Percentiles rank a stretch among this genome's conserved stretches.
phyloP scores from a whole-genome alignment of 2,888 invertebrate genomes.

The Thymelicus sylvestris region DNA sequence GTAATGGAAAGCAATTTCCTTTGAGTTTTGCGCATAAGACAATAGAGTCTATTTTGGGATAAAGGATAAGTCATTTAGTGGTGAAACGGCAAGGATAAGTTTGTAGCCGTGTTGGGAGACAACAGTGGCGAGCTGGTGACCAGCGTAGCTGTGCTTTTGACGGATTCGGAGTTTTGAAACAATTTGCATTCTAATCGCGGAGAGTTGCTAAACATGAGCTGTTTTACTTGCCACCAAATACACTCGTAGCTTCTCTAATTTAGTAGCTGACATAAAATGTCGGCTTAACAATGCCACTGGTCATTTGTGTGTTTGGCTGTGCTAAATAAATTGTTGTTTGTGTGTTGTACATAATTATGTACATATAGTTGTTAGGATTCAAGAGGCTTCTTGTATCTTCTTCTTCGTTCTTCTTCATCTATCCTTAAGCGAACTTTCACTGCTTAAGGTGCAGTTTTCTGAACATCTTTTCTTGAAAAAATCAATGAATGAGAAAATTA shows the following conservation, averaged over 20 bases:
- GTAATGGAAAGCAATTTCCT: not conserved
- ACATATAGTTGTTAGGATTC: too few relatives aligned
- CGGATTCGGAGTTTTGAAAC: conserved; percentile 34
- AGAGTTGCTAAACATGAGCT: conserved; percentile 32
- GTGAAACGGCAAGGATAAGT: conserved; percentile 4
- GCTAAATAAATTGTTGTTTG: too few relatives aligned
- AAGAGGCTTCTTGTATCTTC: too few relatives aligned
- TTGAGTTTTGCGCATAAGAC: not conserved
- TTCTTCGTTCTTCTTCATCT: too few relatives aligned
- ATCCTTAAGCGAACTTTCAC: too few relatives aligned
- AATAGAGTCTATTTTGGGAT: conserved; percentile 12
- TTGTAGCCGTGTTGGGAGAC: conserved; percentile 30
- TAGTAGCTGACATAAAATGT: not conserved
- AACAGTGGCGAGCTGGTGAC: conserved; percentile 33
- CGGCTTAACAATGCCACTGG: too few relatives aligned
- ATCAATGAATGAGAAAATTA: too few relatives aligned
- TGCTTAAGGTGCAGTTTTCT: too few relatives aligned
- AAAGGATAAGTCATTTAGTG: not conserved
- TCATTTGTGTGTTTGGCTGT: too few relatives aligned
- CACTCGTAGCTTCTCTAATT: not conserved
- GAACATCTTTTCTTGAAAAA: too few relatives aligned
- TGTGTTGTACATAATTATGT: too few relatives aligned
- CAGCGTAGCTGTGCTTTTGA: conserved; percentile 32
- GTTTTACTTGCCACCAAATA: conserved; percentile 26
- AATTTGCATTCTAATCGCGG: conserved; percentile 35